Conservation (phyloP, 2,113 vertebrate species). For the Baryphthengus martii region DNA sequence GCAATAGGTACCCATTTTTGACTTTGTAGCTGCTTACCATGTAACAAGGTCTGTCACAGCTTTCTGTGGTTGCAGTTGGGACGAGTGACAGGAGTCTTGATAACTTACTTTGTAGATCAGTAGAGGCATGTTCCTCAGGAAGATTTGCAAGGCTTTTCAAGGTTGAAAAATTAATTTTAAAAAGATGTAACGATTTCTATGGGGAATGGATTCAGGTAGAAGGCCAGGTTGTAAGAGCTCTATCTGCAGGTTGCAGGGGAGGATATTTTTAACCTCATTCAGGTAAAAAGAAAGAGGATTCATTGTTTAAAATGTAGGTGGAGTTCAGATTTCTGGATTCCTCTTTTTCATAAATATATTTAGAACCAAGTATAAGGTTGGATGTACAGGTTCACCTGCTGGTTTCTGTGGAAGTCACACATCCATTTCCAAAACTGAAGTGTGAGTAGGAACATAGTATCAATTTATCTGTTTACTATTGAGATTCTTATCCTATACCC, state of each 20-base stretch:
- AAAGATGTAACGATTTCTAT: neutral
- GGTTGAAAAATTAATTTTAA: neutral
- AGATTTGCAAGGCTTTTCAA: neutral
- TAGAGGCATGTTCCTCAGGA: neutral
- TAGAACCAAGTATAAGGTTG: neutral
- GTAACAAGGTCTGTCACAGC: neutral
- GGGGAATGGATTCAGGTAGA: neutral
- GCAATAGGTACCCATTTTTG: neutral
- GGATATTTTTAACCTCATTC: neutral
- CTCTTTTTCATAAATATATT: neutral
- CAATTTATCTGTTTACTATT: neutral
- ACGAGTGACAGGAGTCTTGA: neutral
- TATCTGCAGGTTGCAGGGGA: neutral
- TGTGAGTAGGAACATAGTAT: neutral
- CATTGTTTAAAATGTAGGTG: neutral
- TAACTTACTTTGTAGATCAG: neutral
- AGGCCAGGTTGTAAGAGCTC: neutral
- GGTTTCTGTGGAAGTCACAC: neutral
- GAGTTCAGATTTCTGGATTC: neutral
- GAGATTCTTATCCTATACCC: neutral
- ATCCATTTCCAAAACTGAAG: neutral
- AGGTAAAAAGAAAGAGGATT: neutral
- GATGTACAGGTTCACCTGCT: neutral
- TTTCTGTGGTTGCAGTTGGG: neutral
- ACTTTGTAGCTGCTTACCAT: neutral